phyloP scores from a whole-genome alignment of 2,888 invertebrate species.

The Physocephala rufipes region DNA sequence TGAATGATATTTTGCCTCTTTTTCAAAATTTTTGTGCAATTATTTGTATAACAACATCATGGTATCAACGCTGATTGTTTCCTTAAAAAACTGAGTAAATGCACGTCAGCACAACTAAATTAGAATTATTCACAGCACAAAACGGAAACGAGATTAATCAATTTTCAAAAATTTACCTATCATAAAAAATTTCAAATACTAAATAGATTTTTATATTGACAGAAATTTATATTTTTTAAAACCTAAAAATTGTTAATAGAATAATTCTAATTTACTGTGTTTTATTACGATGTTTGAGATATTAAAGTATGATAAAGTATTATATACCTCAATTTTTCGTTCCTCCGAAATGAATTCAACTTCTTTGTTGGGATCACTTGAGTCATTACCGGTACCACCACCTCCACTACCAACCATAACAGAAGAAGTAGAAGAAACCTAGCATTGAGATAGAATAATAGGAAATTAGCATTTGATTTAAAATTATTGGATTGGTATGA shows the following conservation, averaged over 20 bases:
- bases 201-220: neutral
- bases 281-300: conserved; percentile 33
- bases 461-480: neutral
- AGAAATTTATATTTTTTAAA: conserved; percentile 1
- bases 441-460: conserved; percentile 11
- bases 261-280: conserved; percentile 48
- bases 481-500: neutral
- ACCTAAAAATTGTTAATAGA: conserved; percentile 19
- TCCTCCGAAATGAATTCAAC: conserved; percentile 74
- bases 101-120: conserved; percentile 58
- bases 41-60: conserved; percentile 51
- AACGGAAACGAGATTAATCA: neutral
- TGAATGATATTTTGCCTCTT: too few relatives aligned
- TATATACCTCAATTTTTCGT: conserved; percentile 66
- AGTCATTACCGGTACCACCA: conserved; percentile 57
- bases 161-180: neutral
- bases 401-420: conserved; percentile 55
- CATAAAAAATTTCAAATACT: neutral
- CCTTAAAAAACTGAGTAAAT: conserved; percentile 43
- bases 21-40: neutral
- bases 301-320: conserved; percentile 21
- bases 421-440: conserved; percentile 56
- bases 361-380: conserved; percentile 69
- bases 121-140: conserved; percentile 41
- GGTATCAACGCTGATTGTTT: conserved; percentile 48